Evolutionary conservation across 2,113 vertebrate species (phyloP).

Genomic region (Istiophorus platypterus): DNA sequence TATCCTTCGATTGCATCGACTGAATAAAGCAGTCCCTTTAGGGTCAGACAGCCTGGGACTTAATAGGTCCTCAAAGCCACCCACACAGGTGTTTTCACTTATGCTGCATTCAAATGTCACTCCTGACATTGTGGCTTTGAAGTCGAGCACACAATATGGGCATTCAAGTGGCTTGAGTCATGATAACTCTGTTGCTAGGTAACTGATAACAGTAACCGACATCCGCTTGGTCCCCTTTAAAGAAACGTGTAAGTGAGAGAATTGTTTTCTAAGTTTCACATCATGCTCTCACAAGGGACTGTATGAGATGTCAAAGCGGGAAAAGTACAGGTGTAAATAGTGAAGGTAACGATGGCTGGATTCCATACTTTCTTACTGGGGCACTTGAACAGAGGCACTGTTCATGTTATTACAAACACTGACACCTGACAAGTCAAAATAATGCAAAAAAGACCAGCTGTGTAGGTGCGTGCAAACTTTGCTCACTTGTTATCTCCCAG

Average conservation of each 20-base stretch:
- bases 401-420: not conserved
- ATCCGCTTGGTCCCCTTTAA: not conserved
- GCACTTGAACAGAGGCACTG: not conserved
- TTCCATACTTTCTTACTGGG: not conserved
- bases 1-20: too few species aligned
- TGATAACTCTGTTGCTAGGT: slow-evolving; percentile 17
- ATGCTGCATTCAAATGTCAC: not conserved
- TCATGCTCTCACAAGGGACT: not conserved
- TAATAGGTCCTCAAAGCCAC: not conserved
- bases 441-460: not conserved
- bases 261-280: not conserved
- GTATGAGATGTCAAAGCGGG: not conserved
- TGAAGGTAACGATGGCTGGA: not conserved
- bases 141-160: not conserved
- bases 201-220: slow-evolving; percentile 9
- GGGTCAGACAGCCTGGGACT: not conserved
- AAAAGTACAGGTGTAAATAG: not conserved
- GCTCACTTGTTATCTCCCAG: too few species aligned
- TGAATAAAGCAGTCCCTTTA: not conserved
- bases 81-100: not conserved
- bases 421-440: not conserved
- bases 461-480: not conserved
- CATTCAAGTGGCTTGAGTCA: slow-evolving; percentile 2
- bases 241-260: too few species aligned
- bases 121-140: not conserved